Evolutionary conservation across 2,888 invertebrate genomes (phyloP).

Genomic region (Agrenia bidenticulata): DNA sequence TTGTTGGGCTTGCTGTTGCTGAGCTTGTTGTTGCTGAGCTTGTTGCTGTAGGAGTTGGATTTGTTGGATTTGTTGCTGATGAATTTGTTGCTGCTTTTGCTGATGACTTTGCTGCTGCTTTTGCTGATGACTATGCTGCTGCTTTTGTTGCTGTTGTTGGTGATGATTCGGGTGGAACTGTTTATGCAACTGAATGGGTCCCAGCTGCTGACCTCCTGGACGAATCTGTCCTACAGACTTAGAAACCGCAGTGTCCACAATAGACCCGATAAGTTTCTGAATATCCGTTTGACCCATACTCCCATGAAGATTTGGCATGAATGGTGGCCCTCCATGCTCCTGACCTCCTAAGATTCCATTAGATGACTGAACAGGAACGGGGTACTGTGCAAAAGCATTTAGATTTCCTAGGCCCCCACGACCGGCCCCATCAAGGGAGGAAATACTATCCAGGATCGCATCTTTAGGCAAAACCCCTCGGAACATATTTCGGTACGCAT

Average conservation of each 20-base stretch:
- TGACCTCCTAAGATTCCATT: slow-evolving; percentile 18
- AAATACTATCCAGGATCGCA: slow-evolving; percentile 39
- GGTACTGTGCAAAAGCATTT: slow-evolving; percentile 7
- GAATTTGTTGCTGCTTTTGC: slow-evolving; percentile 19
- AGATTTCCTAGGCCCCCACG: neutral
- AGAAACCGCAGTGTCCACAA: slow-evolving; percentile 34
- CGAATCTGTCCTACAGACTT: slow-evolving; percentile 25
- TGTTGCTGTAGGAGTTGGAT: slow-evolving; percentile 18
- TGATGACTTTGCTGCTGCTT: slow-evolving; percentile 24
- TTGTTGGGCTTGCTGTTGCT: slow-evolving; percentile 5
- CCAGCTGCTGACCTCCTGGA: slow-evolving; percentile 23
- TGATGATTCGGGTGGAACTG: slow-evolving; percentile 16
- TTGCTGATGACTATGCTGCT: slow-evolving; percentile 13
- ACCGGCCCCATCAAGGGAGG: slow-evolving; percentile 12
- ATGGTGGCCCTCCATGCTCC: slow-evolving; percentile 8
- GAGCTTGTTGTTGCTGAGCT: slow-evolving; percentile 15
- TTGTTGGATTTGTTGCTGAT: slow-evolving; percentile 25
- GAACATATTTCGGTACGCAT: slow-evolving; percentile 16
- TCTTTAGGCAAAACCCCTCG: slow-evolving; percentile 40
- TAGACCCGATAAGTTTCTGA: slow-evolving; percentile 47
- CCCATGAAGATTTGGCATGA: too few species aligned
- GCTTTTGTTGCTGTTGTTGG: slow-evolving; percentile 9
- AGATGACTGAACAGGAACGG: neutral
- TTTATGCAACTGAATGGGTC: slow-evolving; percentile 19
- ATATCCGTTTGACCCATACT: slow-evolving; percentile 29